Percentiles rank a stretch among this genome's conserved stretches.
phyloP scores from a whole-genome alignment of 2,113 vertebrate species.

The Pleuronectes platessa region DNA sequence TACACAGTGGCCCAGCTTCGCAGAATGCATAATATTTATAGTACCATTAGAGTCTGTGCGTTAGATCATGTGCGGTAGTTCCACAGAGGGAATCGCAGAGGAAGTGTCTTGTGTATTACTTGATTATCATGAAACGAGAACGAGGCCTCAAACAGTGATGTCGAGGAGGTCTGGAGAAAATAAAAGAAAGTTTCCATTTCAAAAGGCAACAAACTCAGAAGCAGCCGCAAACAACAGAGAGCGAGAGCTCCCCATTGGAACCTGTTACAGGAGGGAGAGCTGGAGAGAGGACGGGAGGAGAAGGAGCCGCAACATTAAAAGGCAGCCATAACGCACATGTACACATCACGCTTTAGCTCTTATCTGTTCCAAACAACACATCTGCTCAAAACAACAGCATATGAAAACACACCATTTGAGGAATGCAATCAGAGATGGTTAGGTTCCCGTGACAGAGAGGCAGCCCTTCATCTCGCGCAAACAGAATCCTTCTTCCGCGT shows the following conservation, averaged over 20 bases:
- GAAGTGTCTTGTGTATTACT: conserved; percentile 66
- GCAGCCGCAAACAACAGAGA: conserved; percentile 40
- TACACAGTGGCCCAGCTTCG: conserved; percentile 67
- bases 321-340: conserved; percentile 65
- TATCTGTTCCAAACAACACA: conserved; percentile 79
- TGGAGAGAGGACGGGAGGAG: background rate
- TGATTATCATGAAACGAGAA: conserved; percentile 74
- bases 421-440: conserved; percentile 82
- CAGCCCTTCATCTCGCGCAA: conserved; percentile 77
- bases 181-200: conserved; percentile 69
- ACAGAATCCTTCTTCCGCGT: conserved; percentile 78
- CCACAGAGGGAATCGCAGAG: conserved; percentile 47
- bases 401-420: conserved; percentile 73
- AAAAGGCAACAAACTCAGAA: conserved; percentile 59
- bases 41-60: conserved; percentile 60
- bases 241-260: conserved; percentile 21
- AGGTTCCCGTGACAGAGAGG: conserved; percentile 76
- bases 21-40: conserved; percentile 68
- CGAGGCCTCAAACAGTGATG: conserved; percentile 44
- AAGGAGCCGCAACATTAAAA: conserved; percentile 60
- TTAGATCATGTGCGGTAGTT: conserved; percentile 59
- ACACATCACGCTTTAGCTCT: conserved; percentile 71
- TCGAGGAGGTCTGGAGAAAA: conserved; percentile 60
- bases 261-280: conserved; percentile 48
- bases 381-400: conserved; percentile 79